Percentiles rank a stretch among this genome's conserved stretches.
These are phyloP conservation scores for Agonum fuliginosum DNA, from an alignment of 2,888 invertebrate species.

Conservation along the genomic window DNA sequence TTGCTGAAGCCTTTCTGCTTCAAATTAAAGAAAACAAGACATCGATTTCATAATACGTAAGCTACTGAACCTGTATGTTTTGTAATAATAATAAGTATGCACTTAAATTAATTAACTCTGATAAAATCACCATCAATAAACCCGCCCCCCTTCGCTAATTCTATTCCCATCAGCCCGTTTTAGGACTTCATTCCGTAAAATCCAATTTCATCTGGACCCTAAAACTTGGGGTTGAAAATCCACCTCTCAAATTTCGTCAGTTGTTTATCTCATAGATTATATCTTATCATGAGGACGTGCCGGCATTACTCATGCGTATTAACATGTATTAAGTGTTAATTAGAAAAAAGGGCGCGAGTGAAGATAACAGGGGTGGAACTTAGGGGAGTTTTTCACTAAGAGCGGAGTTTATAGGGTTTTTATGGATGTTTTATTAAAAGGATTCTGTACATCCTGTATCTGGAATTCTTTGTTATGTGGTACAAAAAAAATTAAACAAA, in stretches of 20 bases:
- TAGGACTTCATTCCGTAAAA: background rate
- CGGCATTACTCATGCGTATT: constrained; percentile 15
- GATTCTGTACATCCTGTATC: too few relatives aligned
- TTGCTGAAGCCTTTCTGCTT: too few relatives aligned
- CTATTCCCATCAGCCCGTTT: background rate
- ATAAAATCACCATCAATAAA: background rate
- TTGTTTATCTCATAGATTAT: background rate
- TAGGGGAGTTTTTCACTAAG: background rate
- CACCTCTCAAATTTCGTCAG: background rate
- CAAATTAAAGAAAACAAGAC: too few relatives aligned
- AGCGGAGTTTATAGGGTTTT: background rate
- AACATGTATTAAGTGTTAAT: constrained; percentile 28
- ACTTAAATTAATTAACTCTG: too few relatives aligned
- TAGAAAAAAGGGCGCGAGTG: background rate
- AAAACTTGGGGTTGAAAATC: background rate
- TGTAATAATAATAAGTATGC: too few relatives aligned
- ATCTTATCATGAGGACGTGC: background rate
- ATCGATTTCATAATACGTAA: too few relatives aligned
- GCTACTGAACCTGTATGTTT: too few relatives aligned
- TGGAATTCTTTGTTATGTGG: too few relatives aligned
- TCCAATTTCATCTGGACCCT: constrained; percentile 2
- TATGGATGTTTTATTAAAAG: constrained; percentile 2
- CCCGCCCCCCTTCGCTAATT: background rate
- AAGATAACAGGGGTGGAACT: background rate
- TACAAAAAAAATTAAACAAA: too few relatives aligned